These are phyloP conservation scores for Rhinogobio ventralis DNA, from an alignment of 2,797 vertebrate species.

Conservation along the genomic window DNA sequence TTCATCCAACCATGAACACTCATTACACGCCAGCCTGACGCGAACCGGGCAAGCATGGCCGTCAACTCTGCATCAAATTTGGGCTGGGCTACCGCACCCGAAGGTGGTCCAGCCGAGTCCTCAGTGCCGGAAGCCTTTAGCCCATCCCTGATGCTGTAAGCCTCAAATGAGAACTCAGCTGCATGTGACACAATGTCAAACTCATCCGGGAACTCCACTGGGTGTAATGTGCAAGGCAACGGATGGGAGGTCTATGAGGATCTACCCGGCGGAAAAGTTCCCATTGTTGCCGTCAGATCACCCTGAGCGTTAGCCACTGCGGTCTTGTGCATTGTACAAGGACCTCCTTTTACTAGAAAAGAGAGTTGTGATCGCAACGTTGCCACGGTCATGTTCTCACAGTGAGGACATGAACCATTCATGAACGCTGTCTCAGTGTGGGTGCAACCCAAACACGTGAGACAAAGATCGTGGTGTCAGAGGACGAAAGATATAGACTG, in stretches of 20 bases:
- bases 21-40: background rate
- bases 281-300: background rate
- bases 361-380: background rate
- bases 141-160: background rate
- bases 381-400: background rate
- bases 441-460: background rate
- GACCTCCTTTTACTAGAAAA: background rate
- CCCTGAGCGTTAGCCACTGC: background rate
- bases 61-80: background rate
- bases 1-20: background rate
- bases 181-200: too few relatives aligned
- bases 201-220: background rate
- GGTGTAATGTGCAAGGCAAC: too few relatives aligned
- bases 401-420: background rate
- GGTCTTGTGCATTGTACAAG: background rate
- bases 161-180: too few relatives aligned
- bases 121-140: background rate
- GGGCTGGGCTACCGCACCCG: background rate
- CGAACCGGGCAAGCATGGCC: too few relatives aligned
- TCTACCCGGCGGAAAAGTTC: background rate
- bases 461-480: too few relatives aligned
- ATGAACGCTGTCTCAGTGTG: background rate
- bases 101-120: background rate
- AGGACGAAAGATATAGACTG: too few relatives aligned
- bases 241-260: background rate